Conservation (phyloP, 2,888 invertebrate genomes). For the Caenorhabditis uteleia region DNA sequence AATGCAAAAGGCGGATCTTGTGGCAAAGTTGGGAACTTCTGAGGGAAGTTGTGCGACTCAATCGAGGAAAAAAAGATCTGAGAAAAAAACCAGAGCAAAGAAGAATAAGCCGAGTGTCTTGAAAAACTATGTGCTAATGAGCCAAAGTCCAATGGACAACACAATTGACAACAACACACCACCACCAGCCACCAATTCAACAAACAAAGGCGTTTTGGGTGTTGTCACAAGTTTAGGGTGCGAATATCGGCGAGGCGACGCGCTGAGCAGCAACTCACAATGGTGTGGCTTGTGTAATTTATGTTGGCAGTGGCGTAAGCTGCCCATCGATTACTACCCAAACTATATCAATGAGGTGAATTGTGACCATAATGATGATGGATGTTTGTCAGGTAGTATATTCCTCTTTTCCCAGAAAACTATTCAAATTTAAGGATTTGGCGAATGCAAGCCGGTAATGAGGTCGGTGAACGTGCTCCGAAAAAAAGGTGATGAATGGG, state of each 20-base stretch:
- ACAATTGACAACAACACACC: slow-evolving; percentile 27
- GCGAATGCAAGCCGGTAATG: slow-evolving; percentile 44
- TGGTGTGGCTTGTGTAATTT: slow-evolving; percentile 48
- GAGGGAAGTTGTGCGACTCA: too few species aligned
- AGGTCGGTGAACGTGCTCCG: slow-evolving; percentile 41
- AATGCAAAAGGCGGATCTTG: too few species aligned
- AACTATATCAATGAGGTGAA: slow-evolving; percentile 53
- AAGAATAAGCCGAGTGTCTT: too few species aligned
- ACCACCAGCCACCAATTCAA: background rate
- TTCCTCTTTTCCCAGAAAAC: too few species aligned
- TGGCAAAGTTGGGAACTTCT: too few species aligned
- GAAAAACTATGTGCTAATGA: too few species aligned
- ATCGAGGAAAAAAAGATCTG: too few species aligned
- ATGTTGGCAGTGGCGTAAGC: slow-evolving; percentile 53
- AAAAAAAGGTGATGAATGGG: slow-evolving; percentile 37
- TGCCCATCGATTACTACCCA: slow-evolving; percentile 49
- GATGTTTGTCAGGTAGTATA: slow-evolving; percentile 51
- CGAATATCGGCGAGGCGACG: slow-evolving; percentile 45
- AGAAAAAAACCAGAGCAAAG: too few species aligned
- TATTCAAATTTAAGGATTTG: slow-evolving; percentile 42
- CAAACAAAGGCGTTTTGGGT: slow-evolving; percentile 18
- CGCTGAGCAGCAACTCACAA: slow-evolving; percentile 25
- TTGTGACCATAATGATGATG: slow-evolving; percentile 44
- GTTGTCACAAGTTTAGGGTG: slow-evolving; percentile 46
- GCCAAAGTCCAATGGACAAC: too few species aligned